Conservation (phyloP, 2,113 vertebrate genomes). For the Eidolon helvum region DNA sequence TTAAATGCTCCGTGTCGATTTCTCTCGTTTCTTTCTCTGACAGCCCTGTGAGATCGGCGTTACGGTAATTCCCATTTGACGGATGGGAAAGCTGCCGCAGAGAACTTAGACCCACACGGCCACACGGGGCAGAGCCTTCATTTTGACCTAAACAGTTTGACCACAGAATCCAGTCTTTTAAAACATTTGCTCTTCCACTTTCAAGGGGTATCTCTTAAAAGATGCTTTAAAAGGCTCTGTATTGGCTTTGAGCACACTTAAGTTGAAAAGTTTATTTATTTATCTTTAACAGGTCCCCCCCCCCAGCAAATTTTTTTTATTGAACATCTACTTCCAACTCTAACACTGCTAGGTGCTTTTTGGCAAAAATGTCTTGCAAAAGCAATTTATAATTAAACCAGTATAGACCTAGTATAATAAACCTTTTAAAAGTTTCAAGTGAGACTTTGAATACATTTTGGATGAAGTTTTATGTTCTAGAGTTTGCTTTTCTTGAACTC, state of each 20-base stretch:
- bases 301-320: neutral
- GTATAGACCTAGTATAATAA: neutral
- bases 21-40: neutral
- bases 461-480: neutral
- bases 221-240: neutral
- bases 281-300: neutral
- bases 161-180: neutral
- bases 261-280: neutral
- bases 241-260: neutral
- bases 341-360: neutral
- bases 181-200: neutral
- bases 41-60: neutral
- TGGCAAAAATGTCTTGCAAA: neutral
- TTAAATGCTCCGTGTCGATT: neutral
- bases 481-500: neutral
- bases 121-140: neutral
- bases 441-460: slow-evolving; percentile 16
- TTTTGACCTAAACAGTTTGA: neutral
- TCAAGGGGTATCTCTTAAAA: neutral
- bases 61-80: neutral
- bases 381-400: neutral
- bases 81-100: neutral
- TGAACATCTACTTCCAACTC: neutral
- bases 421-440: slow-evolving; percentile 31
- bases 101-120: neutral